phyloP scores from a whole-genome alignment of 1,140 invertebrate species.

The Dinothrombium tinctorium region DNA sequence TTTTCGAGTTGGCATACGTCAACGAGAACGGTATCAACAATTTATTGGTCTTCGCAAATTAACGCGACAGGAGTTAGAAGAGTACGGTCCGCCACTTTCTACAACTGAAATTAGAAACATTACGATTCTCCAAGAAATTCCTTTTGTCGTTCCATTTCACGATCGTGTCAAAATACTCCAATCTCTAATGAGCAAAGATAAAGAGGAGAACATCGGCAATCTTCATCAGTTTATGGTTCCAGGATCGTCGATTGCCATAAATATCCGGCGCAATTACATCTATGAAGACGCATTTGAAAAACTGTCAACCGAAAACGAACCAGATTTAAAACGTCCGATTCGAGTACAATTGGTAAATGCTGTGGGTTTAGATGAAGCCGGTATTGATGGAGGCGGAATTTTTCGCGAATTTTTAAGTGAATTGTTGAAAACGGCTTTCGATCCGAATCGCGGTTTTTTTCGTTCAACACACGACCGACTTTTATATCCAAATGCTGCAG shows the following conservation, averaged over 20 bases:
- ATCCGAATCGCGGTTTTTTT: conserved; percentile 89
- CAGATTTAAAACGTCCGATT: conserved; percentile 11
- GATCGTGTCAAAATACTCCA: conserved; percentile 43
- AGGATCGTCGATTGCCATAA: conserved; percentile 47
- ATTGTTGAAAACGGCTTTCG: conserved; percentile 76
- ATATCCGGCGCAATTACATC: conserved; percentile 63
- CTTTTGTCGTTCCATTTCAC: conserved; percentile 73
- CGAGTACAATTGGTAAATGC: conserved; percentile 69
- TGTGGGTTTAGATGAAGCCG: conserved; percentile 71
- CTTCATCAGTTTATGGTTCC: conserved; percentile 39
- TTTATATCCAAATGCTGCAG: conserved; percentile 83
- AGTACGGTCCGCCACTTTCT: conserved; percentile 55
- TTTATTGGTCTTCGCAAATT: conserved; percentile 35
- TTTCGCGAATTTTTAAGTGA: conserved; percentile 69
- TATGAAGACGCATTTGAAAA: conserved; percentile 96
- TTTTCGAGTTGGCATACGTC: conserved; percentile 28
- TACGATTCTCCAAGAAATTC: conserved; percentile 66
- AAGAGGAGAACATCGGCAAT: conserved; percentile 43
- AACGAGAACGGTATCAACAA: conserved; percentile 29
- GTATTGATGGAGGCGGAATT: conserved; percentile 83
- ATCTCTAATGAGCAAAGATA: conserved; percentile 26
- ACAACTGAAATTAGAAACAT: conserved; percentile 64
- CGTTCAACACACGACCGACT: conserved; percentile 68
- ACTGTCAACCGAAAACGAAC: conserved; percentile 58
- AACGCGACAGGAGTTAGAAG: conserved; percentile 33